Percentiles rank a stretch among this genome's conserved stretches.
phyloP scores from a whole-genome alignment of 2,113 vertebrate genomes.

The Dipodomys ordii region DNA sequence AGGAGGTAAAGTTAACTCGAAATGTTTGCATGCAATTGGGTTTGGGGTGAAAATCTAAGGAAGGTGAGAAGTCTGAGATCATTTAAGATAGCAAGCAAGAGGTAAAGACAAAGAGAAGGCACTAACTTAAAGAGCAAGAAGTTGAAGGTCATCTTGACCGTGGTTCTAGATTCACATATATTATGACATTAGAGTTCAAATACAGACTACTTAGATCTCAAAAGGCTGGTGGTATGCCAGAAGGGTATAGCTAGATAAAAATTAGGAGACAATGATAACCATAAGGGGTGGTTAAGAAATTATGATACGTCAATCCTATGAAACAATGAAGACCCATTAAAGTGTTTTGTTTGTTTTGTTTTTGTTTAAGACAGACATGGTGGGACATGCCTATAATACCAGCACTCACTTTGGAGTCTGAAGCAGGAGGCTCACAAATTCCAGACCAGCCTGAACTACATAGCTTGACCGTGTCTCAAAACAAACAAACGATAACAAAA shows the following conservation, averaged over 20 bases:
- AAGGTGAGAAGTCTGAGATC: not conserved
- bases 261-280: not conserved
- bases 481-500: not conserved
- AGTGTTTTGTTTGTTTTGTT: too few relatives aligned
- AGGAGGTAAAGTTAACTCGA: not conserved
- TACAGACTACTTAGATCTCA: not conserved
- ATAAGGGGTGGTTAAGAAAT: conserved; percentile 25
- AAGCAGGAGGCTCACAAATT: too few relatives aligned
- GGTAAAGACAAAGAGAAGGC: not conserved
- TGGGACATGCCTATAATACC: too few relatives aligned
- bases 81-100: not conserved
- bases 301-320: not conserved
- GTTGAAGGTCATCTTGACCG: not conserved
- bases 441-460: too few relatives aligned
- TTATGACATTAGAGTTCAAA: not conserved
- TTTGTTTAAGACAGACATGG: not conserved
- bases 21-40: not conserved
- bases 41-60: not conserved
- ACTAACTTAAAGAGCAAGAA: not conserved
- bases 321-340: not conserved
- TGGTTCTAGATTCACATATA: not conserved
- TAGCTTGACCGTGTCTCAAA: too few relatives aligned
- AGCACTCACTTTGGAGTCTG: too few relatives aligned
- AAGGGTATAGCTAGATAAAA: not conserved
- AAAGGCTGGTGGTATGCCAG: not conserved